Conservation (phyloP, 2,113 vertebrate species). For the Abramis brama region DNA sequence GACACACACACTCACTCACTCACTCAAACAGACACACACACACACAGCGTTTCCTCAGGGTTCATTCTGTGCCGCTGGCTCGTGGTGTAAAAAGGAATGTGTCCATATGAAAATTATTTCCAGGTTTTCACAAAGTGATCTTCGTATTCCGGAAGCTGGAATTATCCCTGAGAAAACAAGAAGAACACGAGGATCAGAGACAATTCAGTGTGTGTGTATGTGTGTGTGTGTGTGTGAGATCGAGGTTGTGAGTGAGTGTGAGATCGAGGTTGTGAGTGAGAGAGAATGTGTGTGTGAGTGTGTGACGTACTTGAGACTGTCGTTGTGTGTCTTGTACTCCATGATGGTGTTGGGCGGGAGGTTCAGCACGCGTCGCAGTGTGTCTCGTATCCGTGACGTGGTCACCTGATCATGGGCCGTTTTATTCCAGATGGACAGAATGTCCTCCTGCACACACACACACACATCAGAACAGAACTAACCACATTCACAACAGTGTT, state of each 20-base stretch:
- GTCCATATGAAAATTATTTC: neutral
- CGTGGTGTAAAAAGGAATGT: constrained; percentile 14
- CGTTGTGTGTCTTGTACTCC: constrained; percentile 81
- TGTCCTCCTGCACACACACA: constrained; percentile 68
- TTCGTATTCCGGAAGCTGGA: constrained; percentile 80
- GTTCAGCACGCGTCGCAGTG: constrained; percentile 75
- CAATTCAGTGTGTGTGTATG: neutral
- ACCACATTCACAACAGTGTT: too few species aligned
- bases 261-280: too few species aligned
- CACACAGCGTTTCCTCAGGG: neutral
- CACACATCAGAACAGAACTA: too few species aligned
- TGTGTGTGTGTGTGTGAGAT: neutral
- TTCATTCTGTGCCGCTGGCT: neutral
- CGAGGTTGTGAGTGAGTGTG: too few species aligned
- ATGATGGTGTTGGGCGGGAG: constrained; percentile 78
- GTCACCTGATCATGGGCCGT: constrained; percentile 75
- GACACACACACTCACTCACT: rapidly evolving
- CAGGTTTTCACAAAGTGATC: constrained; percentile 68
- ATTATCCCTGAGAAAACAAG: constrained; percentile 70
- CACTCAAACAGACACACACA: neutral
- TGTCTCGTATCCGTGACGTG: constrained; percentile 76
- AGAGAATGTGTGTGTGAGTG: neutral
- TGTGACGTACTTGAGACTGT: constrained; percentile 73
- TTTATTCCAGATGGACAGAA: constrained; percentile 78
- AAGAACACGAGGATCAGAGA: neutral